Evolutionary conservation across 2,888 invertebrate genomes (phyloP), one percentile per base, ranked within the genome.

Genomic region (Pyrrhia umbra): DNA sequence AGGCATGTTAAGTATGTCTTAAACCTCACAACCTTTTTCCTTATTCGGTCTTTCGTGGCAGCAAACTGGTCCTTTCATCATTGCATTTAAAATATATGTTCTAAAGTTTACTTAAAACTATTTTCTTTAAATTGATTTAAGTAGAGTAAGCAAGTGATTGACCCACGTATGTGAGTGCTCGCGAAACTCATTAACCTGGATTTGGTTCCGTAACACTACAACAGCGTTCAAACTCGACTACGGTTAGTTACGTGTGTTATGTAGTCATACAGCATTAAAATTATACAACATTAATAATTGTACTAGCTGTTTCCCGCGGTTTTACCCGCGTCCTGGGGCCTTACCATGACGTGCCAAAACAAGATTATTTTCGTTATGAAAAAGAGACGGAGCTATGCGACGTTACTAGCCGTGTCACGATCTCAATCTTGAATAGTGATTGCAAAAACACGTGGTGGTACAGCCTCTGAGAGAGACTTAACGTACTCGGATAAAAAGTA

Each of bases 131-230:
- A n/a, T 16, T 39, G 16, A 58, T 8, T 20, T 1, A 42, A 49
- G 18, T 72, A 8, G 47, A 47, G 27, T 57, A 51, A 40, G 39
- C 42, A 21, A 51, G 73, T 57, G 16, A 72, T n/a, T 47, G 66
- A 66, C 43, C 68, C 18, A 23, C 18, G 68, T 23, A 27, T 27
- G 57, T 47, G 23, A 37, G 66, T 66, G 67, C 42, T 8, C 20
- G 21, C 34, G 13, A 37, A 45, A 67, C 52, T 73, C 52, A 59
- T 73, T 69, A 50, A 40, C 69, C 69, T 59, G 67, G 21, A 50
- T 73, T 37, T 10, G n/a, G 40, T 67, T 40, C 34, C 30, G 73
- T 69, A 69, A 66, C n/a, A 39, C 45, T 39, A 16, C 15, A 60
- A 1, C 4, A 57, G 2, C 30, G 30, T 45, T 37, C 27, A 37